Evolutionary conservation across 2,113 vertebrate genomes (phyloP).

Genomic region (Tretioscincus oriximinensis): DNA sequence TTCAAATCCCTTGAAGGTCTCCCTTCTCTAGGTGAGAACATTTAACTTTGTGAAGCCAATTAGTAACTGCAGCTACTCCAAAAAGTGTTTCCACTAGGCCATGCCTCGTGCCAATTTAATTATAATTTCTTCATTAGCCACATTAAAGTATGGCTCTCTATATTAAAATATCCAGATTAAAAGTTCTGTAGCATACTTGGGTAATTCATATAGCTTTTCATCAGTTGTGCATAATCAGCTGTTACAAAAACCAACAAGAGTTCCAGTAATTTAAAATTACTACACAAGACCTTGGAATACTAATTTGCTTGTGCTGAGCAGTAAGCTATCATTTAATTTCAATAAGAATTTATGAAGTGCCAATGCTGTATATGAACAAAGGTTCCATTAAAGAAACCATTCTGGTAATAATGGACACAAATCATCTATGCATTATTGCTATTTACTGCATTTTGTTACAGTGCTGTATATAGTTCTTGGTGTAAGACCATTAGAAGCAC

Average conservation of each 20-base stretch:
- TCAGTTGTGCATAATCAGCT: not conserved
- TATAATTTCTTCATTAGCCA: not conserved
- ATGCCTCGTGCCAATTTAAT: not conserved
- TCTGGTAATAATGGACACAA: not conserved
- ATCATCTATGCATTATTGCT: not conserved
- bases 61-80: not conserved
- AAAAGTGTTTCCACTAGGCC: not conserved
- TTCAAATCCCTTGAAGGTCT: not conserved
- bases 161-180: not conserved
- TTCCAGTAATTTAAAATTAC: conserved; percentile 21
- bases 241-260: conserved; percentile 3
- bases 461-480: not conserved
- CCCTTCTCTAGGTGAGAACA: not conserved
- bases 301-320: conserved; percentile 8
- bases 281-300: conserved; percentile 10
- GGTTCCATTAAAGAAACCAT: not conserved
- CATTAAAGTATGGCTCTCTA: not conserved
- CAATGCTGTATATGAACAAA: not conserved
- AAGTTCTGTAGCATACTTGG: not conserved
- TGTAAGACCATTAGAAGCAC: not conserved
- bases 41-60: conserved; percentile 9
- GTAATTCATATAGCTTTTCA: not conserved
- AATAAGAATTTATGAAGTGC: not conserved
- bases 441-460: not conserved
- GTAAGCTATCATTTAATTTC: not conserved